These are phyloP conservation scores for Nephrotoma guestfalica DNA, from an alignment of 2,888 invertebrate genomes.

Conservation along the genomic window DNA sequence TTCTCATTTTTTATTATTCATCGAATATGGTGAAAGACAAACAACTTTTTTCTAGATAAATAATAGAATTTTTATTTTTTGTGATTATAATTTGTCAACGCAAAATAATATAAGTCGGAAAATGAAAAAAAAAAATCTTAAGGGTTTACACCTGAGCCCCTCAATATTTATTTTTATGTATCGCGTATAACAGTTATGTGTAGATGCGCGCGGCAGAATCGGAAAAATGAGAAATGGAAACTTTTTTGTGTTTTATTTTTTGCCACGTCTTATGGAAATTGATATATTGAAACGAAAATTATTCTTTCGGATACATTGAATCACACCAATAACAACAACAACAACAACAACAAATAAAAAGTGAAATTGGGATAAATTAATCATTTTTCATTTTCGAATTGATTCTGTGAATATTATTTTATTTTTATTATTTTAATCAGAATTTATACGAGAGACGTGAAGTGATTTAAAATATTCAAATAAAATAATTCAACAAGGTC, in stretches of 20 bases:
- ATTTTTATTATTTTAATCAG: background rate
- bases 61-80: background rate
- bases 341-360: background rate
- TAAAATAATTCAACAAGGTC: background rate
- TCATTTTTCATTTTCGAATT: background rate
- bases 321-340: background rate
- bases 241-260: background rate
- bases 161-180: background rate
- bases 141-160: background rate
- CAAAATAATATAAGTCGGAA: background rate
- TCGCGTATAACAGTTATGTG: background rate
- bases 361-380: background rate
- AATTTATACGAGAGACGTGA: background rate
- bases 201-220: background rate
- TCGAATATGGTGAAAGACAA: background rate
- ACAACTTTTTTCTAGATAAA: background rate
- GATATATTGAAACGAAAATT: background rate
- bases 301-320: background rate
- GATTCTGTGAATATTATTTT: background rate
- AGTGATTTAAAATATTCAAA: background rate
- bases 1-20: background rate
- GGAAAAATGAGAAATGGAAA: background rate
- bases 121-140: background rate
- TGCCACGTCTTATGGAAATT: background rate
- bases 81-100: background rate